Evolutionary conservation across 2,888 invertebrate genomes (phyloP).

Genomic region (Blomia tropicalis): DNA sequence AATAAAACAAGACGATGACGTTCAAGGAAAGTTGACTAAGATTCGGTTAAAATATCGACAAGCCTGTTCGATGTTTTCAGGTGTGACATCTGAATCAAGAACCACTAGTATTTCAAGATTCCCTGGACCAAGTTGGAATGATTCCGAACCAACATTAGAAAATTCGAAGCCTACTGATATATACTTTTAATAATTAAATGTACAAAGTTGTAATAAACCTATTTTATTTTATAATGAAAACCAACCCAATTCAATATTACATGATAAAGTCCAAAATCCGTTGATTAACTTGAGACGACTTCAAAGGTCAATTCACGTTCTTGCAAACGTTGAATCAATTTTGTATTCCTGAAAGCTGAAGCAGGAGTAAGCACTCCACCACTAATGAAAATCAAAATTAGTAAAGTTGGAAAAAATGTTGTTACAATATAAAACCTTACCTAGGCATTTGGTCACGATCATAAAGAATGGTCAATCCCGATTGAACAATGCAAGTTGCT

Average conservation of each 20-base stretch:
- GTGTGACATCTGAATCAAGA: not conserved
- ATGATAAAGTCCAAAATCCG: not conserved
- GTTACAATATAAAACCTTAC: not conserved
- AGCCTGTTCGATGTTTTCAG: not conserved
- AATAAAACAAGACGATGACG: not conserved
- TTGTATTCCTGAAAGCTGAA: constrained; percentile 65
- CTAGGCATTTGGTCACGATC: constrained; percentile 58
- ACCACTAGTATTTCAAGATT: too few species aligned
- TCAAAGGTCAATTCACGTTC: constrained; percentile 26
- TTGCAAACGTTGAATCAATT: constrained; percentile 51
- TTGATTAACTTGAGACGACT: not conserved
- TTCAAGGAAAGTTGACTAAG: not conserved
- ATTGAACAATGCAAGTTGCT: constrained; percentile 51
- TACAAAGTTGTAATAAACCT: too few species aligned
- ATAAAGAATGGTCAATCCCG: constrained; percentile 56
- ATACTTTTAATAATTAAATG: too few species aligned
- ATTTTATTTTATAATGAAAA: too few species aligned
- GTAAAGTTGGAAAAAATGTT: not conserved
- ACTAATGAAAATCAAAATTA: constrained; percentile 40
- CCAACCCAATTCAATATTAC: too few species aligned
- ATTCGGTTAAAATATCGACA: constrained; percentile 3
- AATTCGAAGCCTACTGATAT: not conserved
- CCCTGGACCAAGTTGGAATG: not conserved
- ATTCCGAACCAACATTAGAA: not conserved
- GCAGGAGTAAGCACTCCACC: constrained; percentile 77